A percentile compares a stretch with the other conserved stretches of the same genome.
These are phyloP conservation scores for Nephila pilipes DNA, from an alignment of 1,140 invertebrate genomes.

Conservation along the genomic window DNA sequence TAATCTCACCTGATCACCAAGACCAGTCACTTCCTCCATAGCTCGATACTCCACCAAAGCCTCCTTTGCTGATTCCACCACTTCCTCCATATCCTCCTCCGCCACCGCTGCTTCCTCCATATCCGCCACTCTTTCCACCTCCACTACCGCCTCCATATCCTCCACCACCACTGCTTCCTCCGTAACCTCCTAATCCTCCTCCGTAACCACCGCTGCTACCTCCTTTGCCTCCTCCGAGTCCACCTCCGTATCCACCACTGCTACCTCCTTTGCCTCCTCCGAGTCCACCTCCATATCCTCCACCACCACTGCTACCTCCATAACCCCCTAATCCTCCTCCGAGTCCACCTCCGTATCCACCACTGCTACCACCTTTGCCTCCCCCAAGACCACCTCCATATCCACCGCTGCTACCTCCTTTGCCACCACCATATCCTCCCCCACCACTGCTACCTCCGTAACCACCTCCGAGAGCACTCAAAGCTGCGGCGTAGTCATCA, in stretches of 20 bases:
- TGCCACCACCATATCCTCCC: background rate
- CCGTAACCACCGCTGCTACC: constrained; percentile 20
- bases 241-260: background rate
- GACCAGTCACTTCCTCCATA: constrained; percentile 71
- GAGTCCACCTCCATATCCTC: background rate
- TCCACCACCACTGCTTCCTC: background rate
- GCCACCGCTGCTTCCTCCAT: constrained; percentile 18
- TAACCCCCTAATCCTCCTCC: background rate
- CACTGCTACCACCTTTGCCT: constrained; percentile 19
- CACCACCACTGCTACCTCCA: background rate
- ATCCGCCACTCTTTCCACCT: constrained; percentile 5
- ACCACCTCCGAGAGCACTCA: constrained; percentile 17
- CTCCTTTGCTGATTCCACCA: constrained; percentile 54
- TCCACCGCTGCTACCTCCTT: constrained; percentile 46
- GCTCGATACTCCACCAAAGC: constrained; percentile 43
- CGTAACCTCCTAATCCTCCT: background rate
- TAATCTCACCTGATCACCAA: constrained; percentile 60
- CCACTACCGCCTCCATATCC: constrained; percentile 21
- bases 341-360: background rate
- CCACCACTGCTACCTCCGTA: constrained; percentile 42
- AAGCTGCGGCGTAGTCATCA: constrained; percentile 55
- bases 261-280: background rate
- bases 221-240: background rate
- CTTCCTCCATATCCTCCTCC: constrained; percentile 59
- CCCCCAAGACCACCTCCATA: constrained; percentile 19